Conservation (phyloP, 2,113 vertebrate genomes). For the Hippolais icterina region DNA sequence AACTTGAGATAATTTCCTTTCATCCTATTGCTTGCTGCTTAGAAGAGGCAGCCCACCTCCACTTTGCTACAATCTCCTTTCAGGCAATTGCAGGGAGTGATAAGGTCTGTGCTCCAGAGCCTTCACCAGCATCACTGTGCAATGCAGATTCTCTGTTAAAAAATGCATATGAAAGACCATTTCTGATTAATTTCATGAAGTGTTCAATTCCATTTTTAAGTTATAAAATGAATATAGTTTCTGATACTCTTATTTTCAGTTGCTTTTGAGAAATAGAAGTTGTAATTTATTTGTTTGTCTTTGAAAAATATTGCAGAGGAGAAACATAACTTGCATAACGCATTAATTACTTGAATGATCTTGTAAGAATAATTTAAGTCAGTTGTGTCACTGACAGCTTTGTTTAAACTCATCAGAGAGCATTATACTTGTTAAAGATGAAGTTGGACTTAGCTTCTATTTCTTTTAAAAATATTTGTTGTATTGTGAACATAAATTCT, state of each 20-base stretch:
- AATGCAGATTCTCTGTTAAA: not conserved
- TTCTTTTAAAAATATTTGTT: not conserved
- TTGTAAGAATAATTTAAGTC: not conserved
- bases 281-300: not conserved
- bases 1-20: not conserved
- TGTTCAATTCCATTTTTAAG: not conserved
- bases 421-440: not conserved
- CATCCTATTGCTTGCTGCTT: not conserved
- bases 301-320: not conserved
- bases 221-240: not conserved
- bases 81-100: not conserved
- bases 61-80: not conserved
- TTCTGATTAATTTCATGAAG: not conserved
- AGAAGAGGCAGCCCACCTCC: too few species aligned
- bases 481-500: not conserved
- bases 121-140: not conserved
- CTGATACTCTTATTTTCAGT: not conserved
- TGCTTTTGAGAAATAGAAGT: not conserved
- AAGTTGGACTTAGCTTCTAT: not conserved
- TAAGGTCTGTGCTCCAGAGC: not conserved
- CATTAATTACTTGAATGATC: not conserved
- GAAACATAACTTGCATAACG: not conserved
- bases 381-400: not conserved
- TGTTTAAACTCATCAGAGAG: not conserved
- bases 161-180: not conserved